phyloP scores from a whole-genome alignment of 2,797 vertebrate genomes.

The Xenopus petersii region DNA sequence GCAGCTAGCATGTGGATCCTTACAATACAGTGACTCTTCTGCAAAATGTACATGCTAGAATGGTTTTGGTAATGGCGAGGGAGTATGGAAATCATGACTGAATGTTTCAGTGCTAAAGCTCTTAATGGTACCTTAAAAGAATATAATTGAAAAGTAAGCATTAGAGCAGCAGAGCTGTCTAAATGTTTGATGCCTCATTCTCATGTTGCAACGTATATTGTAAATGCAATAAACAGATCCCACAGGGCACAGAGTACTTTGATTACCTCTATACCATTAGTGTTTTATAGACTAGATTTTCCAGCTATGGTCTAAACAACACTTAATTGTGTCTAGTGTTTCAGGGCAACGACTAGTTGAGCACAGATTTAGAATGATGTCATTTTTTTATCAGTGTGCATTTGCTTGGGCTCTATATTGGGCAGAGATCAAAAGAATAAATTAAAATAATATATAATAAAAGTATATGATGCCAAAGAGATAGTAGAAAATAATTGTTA shows the following conservation, averaged over 20 bases:
- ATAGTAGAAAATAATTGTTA: too few relatives aligned
- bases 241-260: background rate
- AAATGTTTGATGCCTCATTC: constrained; percentile 5
- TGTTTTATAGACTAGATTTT: too few relatives aligned
- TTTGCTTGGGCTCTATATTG: too few relatives aligned
- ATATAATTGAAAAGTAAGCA: background rate
- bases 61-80: background rate
- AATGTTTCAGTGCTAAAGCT: constrained; percentile 4
- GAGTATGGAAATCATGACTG: background rate
- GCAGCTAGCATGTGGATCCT: background rate
- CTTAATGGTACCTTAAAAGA: background rate
- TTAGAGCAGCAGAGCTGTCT: background rate
- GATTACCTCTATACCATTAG: background rate
- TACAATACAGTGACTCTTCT: background rate
- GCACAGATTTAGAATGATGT: too few relatives aligned
- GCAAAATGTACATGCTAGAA: background rate
- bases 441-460: too few relatives aligned
- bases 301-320: too few relatives aligned
- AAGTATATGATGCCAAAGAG: too few relatives aligned
- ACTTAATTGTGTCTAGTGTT: too few relatives aligned
- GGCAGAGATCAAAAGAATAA: too few relatives aligned
- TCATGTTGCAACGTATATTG: background rate
- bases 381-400: too few relatives aligned
- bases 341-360: too few relatives aligned
- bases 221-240: constrained; percentile 7